Evolutionary conservation across 2,797 vertebrate species (phyloP).

Genomic region (Sphaeramia orbicularis): DNA sequence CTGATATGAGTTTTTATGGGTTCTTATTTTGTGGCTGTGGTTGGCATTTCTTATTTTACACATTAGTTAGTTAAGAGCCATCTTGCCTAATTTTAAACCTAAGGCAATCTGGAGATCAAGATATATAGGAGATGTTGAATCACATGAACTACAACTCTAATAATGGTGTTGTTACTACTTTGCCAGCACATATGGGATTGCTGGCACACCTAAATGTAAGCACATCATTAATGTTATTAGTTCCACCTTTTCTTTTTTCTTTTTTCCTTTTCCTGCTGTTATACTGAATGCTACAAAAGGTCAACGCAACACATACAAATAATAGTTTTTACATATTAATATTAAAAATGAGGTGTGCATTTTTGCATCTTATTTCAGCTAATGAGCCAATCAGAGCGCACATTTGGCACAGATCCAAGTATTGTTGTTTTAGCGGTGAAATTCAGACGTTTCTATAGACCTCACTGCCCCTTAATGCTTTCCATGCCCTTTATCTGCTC

Average conservation of each 20-base stretch:
- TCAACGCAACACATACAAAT: not conserved
- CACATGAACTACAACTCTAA: conserved; percentile 23
- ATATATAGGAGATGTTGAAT: no score
- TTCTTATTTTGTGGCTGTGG: conserved; percentile 20
- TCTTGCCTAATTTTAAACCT: conserved; percentile 1
- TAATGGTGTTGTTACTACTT: conserved; percentile 20
- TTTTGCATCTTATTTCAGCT: not conserved
- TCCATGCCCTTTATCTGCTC: conserved; percentile 63
- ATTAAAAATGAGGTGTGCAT: not conserved
- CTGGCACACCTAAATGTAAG: conserved; percentile 29
- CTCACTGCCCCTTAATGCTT: conserved; percentile 54
- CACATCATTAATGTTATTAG: conserved; percentile 21
- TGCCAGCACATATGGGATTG: not conserved
- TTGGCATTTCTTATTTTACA: conserved; percentile 16
- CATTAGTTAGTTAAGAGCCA: not conserved
- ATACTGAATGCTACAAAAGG: not conserved
- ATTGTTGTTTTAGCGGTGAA: conserved; percentile 53
- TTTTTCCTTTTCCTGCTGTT: not conserved
- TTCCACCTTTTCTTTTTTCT: conserved; percentile 28
- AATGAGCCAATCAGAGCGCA: conserved; percentile 30
- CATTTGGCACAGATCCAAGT: conserved; percentile 25
- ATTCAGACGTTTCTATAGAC: conserved; percentile 51
- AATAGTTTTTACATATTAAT: not conserved
- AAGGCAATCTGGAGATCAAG: no score
- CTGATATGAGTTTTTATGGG: not conserved